Percentiles rank a stretch among this genome's conserved stretches.
Evolutionary conservation across 37 sponge, comb jelly and placozoan species (phyloP).

Genomic region (Tethya wilhelma): DNA sequence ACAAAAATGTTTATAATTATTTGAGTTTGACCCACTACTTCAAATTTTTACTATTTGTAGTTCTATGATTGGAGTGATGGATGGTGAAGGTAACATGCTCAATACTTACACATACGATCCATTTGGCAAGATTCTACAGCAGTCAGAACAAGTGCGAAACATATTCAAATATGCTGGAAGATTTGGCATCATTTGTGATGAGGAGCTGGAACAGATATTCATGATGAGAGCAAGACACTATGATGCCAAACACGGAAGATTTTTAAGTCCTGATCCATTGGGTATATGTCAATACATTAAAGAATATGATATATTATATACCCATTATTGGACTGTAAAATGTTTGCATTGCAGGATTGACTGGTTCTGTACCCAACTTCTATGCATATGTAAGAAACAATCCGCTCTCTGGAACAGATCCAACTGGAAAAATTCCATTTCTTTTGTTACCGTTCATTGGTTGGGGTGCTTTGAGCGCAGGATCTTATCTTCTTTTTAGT

Average conservation of each 20-base stretch:
- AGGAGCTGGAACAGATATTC: slow-evolving; percentile 29
- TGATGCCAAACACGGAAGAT: slow-evolving; percentile 50
- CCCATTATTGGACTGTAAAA: too few relatives aligned
- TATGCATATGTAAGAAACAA: too few relatives aligned
- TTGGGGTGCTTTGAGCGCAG: too few relatives aligned
- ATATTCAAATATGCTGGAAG: slow-evolving; percentile 21
- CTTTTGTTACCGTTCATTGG: too few relatives aligned
- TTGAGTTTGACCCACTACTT: neutral
- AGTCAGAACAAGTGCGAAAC: slow-evolving; percentile 1
- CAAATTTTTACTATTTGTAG: slow-evolving; percentile 3
- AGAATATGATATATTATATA: neutral
- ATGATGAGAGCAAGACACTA: slow-evolving; percentile 36
- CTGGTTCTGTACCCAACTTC: too few relatives aligned
- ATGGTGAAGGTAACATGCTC: neutral
- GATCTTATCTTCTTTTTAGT: too few relatives aligned
- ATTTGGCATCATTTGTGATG: slow-evolving; percentile 8
- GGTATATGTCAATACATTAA: slow-evolving; percentile 2
- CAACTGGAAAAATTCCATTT: too few relatives aligned
- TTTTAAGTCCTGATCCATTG: slow-evolving; percentile 15
- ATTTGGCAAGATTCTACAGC: slow-evolving; percentile 16
- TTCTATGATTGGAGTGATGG: slow-evolving; percentile 22
- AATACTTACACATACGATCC: slow-evolving; percentile 44
- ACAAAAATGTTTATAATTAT: neutral
- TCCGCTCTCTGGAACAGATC: too few relatives aligned
- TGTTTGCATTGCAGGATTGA: too few relatives aligned